These are phyloP conservation scores for Acanthurus tractus DNA, from an alignment of 2,797 vertebrate species.

Conservation along the genomic window DNA sequence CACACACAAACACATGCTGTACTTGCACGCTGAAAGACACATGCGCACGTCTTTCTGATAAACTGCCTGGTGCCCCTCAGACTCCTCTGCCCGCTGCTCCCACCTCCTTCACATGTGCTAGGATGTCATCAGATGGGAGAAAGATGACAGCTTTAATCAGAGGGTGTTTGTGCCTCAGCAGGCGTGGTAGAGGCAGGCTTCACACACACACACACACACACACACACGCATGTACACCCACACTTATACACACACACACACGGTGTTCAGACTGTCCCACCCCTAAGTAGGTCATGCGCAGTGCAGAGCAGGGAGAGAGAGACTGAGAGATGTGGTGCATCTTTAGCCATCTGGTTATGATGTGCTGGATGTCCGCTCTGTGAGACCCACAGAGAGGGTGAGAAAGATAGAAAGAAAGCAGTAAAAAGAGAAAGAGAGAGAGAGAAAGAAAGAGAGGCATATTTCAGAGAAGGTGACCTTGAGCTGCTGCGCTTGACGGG, in stretches of 20 bases:
- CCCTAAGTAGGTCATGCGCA: constrained; percentile 91
- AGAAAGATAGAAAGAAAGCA: constrained; percentile 25
- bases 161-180: constrained; percentile 77
- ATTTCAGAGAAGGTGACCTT: constrained; percentile 86
- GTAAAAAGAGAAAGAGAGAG: not conserved
- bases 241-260: constrained; percentile 29
- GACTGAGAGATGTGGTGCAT: constrained; percentile 70
- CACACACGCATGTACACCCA: constrained; percentile 11
- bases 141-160: constrained; percentile 86
- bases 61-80: constrained; percentile 37
- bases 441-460: constrained; percentile 27
- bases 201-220: constrained; percentile 20
- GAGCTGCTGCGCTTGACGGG: constrained; percentile 37
- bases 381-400: constrained; percentile 79
- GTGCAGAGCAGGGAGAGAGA: constrained; percentile 68
- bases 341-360: constrained; percentile 91
- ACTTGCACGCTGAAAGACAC: not conserved
- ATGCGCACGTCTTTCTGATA: constrained; percentile 8
- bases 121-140: constrained; percentile 68
- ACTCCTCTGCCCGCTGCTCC: constrained; percentile 37
- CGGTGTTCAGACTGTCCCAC: constrained; percentile 72
- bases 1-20: not conserved
- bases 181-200: constrained; percentile 80
- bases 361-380: constrained; percentile 87
- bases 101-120: constrained; percentile 58